Evolutionary conservation across 2,888 invertebrate genomes (phyloP), one percentile per base, ranked within the genome.

Genomic region (Subacronicta megacephala): DNA sequence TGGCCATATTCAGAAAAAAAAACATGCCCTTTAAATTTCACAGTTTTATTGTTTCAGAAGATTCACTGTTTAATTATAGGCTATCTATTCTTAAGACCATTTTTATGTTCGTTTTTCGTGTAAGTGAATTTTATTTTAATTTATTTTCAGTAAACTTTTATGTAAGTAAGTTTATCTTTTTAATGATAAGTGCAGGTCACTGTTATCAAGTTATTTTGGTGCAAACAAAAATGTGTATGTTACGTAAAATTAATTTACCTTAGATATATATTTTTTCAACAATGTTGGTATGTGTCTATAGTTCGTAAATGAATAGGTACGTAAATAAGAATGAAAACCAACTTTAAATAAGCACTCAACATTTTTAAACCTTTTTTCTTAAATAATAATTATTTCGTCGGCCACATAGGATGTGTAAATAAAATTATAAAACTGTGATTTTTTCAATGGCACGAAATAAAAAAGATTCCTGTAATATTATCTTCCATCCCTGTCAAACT

Each of bases 381-480:
- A 26, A 31, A 31, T 29, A 12, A 20, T 44, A 16, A 18, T 10
- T 18, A 42, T 20, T 40, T 13, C 4, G 12, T 10, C n/a, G 16
- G 20, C 1, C 13, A 12, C 13, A 15, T 12, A 23, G 41, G n/a
- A 45, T n/a, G n/a, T n/a, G n/a, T n/a, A n/a, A n/a, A 15, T n/a
- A 23, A 23, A 42, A 29, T 15, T 42, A 62, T 72, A 52, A 53
- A 68, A 72, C 76, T 75, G 76, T 75, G 73, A 60, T 55, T n/a
- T 75, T 52, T 68, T 53, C 31, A 63, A 68, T 36, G 41, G 38
- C 33, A 53, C 46, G 35, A 37, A 42, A 33, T 35, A 7, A 41
- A n/a, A 51, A 52, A 52, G 29, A 70, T 53, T 69, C 57, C 62
- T 76, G 60, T 73, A 60, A 65, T 73, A 65, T 53, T 43, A 62